Evolutionary conservation across 2,888 invertebrate species (phyloP), one percentile per base, ranked within the genome.

Genomic region (Tetragonisca angustula): DNA sequence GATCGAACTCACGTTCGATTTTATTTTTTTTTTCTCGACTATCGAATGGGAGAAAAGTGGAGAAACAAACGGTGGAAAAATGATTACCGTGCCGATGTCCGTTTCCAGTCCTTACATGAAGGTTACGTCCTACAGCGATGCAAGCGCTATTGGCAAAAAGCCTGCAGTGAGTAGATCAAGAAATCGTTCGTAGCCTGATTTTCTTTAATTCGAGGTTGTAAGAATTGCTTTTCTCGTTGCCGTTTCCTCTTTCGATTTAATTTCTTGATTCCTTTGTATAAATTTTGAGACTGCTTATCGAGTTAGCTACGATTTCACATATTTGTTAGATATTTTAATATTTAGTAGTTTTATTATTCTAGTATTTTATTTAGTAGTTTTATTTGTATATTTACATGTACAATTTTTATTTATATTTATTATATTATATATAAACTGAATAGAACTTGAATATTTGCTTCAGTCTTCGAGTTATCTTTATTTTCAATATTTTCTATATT

Each of bases 81-180:
- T 94, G 94, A 94, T 94, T 79, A 94, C 94, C 68, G 89, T 94
- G 81, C 94, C 94, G 85, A 91, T 93, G 68, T 91, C 92, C 72
- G 85, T 91, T 62, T 93, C 94, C 74, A 93, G 93, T 84, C 93
- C 94, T 74, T 94, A 94, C 90, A 87, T 91, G 86, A 93, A 92
- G 79, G 91, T 92, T 76, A 92, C 93, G 65, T 94, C 94, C 73
- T 93, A 92, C 89, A 94, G 94, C 89, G 94, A 94, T 88, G 92
- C 94, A 36, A 94, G 93, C 88, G 89, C 91, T 52, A 89, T 94
- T 77, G 91, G 83, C 85, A 93, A 91, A 88, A 91, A 90, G 78
- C 91, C 92, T 79, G 85, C 90, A 92, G 94, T 94, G 90, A 94
- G 92, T 86, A 73, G 76, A 74, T 75, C 76, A 69, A 56, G 79